These are phyloP conservation scores for Stichodactyla helianthus DNA, from an alignment of 64 coral and sea anemone species.

Conservation along the genomic window DNA sequence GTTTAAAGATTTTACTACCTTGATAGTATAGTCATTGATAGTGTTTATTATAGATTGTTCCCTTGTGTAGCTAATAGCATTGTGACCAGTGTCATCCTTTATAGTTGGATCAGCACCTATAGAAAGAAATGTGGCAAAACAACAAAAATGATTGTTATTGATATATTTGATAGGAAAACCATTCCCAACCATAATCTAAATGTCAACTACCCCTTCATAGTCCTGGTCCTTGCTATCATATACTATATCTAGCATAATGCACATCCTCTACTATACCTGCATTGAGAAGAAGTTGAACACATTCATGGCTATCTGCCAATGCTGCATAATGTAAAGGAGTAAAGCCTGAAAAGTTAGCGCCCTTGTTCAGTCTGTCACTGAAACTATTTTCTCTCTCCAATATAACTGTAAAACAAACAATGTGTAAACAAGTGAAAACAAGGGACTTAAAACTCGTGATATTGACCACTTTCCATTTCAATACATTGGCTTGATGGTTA, in stretches of 20 bases:
- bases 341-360: slow-evolving; percentile 91
- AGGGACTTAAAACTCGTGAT: neutral
- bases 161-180: neutral
- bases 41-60: slow-evolving; percentile 63
- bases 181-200: too few species aligned
- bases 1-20: neutral
- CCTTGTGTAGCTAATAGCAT: slow-evolving; percentile 65
- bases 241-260: neutral
- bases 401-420: slow-evolving; percentile 50
- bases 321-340: slow-evolving; percentile 95
- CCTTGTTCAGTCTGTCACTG: slow-evolving; percentile 73
- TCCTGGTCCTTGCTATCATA: neutral
- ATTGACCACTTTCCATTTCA: too few species aligned
- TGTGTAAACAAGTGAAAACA: neutral
- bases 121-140: neutral
- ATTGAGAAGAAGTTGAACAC: slow-evolving; percentile 54
- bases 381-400: slow-evolving; percentile 86
- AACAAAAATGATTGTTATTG: neutral
- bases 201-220: neutral
- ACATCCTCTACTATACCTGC: slow-evolving; percentile 44
- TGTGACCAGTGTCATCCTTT: slow-evolving; percentile 71
- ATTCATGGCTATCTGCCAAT: slow-evolving; percentile 73
- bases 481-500: too few species aligned
- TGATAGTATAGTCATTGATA: slow-evolving; percentile 39
- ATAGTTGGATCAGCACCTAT: slow-evolving; percentile 88